Evolutionary conservation across 1,140 invertebrate species (phyloP).

Genomic region (Stegodyphus mimosarum): DNA sequence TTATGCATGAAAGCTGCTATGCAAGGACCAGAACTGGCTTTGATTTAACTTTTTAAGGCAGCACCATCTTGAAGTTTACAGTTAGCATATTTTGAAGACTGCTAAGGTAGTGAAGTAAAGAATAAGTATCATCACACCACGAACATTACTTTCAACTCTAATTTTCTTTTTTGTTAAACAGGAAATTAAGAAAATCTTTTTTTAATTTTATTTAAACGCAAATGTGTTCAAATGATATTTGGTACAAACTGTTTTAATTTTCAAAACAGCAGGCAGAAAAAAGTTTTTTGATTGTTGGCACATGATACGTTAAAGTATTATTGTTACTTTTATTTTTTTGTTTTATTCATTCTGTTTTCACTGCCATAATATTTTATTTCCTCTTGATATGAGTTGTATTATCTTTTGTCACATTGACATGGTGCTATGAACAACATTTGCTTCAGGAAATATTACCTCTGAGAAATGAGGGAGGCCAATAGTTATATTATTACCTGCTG

Average conservation of each 20-base stretch:
- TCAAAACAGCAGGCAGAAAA: too few relatives aligned
- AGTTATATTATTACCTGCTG: too few relatives aligned
- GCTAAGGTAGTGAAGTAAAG: too few relatives aligned
- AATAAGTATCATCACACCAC: too few relatives aligned
- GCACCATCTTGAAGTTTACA: constrained; percentile 9
- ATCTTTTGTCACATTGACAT: constrained; percentile 55
- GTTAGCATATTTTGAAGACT: constrained; percentile 19
- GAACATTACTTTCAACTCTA: too few relatives aligned
- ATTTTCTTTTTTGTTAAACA: too few relatives aligned
- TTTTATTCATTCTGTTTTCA: constrained; percentile 39
- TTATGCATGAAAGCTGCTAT: constrained; percentile 21
- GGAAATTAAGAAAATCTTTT: too few relatives aligned
- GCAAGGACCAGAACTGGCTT: constrained; percentile 30
- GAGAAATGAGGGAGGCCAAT: too few relatives aligned
- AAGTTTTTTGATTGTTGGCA: too few relatives aligned
- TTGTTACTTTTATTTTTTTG: constrained; percentile 38
- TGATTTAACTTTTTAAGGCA: constrained; percentile 3
- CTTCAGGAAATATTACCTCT: not conserved
- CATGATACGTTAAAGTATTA: constrained; percentile 25
- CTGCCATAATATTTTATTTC: constrained; percentile 48
- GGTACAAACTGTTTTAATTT: too few relatives aligned
- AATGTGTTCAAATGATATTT: too few relatives aligned
- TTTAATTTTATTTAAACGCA: too few relatives aligned
- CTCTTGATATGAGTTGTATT: constrained; percentile 47
- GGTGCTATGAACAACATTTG: constrained; percentile 47